phyloP scores from a whole-genome alignment of 2,113 vertebrate species.

The Tachycineta bicolor region DNA sequence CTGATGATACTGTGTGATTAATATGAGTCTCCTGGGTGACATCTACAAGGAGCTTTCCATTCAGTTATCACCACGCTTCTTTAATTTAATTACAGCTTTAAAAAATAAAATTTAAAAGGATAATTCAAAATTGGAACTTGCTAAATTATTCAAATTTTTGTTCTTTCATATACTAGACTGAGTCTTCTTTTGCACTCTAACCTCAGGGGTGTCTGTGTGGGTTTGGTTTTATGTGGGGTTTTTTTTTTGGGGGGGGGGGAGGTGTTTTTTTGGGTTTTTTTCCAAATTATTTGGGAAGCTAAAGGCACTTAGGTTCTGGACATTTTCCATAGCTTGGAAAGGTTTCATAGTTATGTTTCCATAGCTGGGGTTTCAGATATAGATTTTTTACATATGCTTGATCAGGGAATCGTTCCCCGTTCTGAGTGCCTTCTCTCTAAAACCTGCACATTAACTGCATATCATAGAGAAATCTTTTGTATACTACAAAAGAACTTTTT shows the following conservation, averaged over 20 bases:
- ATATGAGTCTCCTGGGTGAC: neutral
- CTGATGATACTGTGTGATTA: neutral
- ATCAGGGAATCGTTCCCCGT: neutral
- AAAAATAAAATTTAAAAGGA: neutral
- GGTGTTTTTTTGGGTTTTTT: neutral
- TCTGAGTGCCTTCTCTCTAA: neutral
- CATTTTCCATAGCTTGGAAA: neutral
- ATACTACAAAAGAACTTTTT: neutral
- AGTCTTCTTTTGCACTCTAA: neutral
- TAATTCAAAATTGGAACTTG: neutral
- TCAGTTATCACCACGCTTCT: neutral
- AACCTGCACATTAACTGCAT: neutral
- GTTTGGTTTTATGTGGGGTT: neutral
- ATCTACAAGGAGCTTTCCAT: neutral
- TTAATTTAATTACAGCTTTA: neutral
- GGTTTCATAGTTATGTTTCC: no score
- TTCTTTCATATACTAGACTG: neutral
- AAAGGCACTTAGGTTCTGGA: neutral
- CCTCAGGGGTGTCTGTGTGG: neutral
- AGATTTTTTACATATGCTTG: neutral
- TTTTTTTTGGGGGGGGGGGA: neutral
- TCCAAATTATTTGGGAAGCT: neutral
- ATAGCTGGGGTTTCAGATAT: neutral
- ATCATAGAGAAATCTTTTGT: neutral
- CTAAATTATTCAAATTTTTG: neutral